Base-by-base conservation (phyloP, 1,140 invertebrate genomes). In the Camponotus floridanus region DNA sequence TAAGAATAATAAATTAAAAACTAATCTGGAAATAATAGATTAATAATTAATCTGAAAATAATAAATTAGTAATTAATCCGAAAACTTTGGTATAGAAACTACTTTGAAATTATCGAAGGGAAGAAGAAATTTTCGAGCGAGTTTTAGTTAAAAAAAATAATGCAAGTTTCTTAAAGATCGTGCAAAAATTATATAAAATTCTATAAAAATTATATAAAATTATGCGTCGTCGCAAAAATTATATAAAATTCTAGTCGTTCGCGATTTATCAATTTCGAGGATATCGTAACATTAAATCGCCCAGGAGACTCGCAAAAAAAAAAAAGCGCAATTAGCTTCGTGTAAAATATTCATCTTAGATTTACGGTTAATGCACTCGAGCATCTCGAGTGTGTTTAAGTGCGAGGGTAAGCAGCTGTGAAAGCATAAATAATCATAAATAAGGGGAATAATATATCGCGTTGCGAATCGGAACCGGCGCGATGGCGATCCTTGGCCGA, bases 271-370 rank as follows among this genome's bases (percentile, higher is more conserved):
- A 8, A 5, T 80, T 57, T 9, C 6, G 21, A 21, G 11, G 45
- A 48, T 15, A 48, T 13, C 3, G 13, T 11, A 42, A 7, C 26
- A 6, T 42, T 45, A 31, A 2, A 45, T 15, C 36, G 15, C 9
- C 0, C 8, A 2, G 31, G 11, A 64, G n/a, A 31, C 6, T 26
- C 9, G 26, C 7, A 26, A 6, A 36, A 64, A 13, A 31, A 57
- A 70, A 70, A 80, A n/a, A n/a, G n/a, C 26, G 15, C 48, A 21
- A 4, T 26, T 26, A 57, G 21, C 59, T 55, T 80, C 21, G 15
- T 55, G 13, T 59, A 71, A 81, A 81, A 59, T 71, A 51, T 55
- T 39, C 26, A 31, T 31, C 4, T 42, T 18, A 74, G 1, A 9
- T 26, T 18, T 51, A 51, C 48, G 48, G 18, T 3, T 13, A 13